Evolutionary conservation across 2,113 vertebrate species (phyloP).

Genomic region (Myotis davidii): DNA sequence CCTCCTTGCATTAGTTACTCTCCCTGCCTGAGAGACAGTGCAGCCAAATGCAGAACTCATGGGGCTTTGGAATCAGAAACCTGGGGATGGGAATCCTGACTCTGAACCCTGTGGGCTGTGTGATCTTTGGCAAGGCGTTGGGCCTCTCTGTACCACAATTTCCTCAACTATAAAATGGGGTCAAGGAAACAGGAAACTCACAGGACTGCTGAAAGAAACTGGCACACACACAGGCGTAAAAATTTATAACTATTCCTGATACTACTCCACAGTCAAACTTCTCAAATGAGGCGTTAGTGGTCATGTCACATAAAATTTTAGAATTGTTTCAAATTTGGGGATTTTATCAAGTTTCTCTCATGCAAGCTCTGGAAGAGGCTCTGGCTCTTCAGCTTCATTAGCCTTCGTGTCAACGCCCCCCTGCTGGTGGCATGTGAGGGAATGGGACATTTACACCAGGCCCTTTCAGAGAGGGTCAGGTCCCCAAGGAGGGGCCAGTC

Average conservation of each 20-base stretch:
- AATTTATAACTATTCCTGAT: slow-evolving; percentile 42
- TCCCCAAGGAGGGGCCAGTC: not conserved
- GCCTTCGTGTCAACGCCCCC: not conserved
- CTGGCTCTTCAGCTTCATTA: not conserved
- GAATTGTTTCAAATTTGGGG: slow-evolving; percentile 31
- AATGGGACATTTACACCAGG: not conserved
- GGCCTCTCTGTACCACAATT: not conserved
- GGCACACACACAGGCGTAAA: not conserved
- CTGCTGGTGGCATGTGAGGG: not conserved
- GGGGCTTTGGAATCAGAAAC: not conserved
- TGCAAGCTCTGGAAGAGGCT: slow-evolving; percentile 24
- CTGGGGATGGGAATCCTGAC: not conserved
- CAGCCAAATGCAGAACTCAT: not conserved
- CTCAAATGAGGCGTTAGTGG: not conserved
- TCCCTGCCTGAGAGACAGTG: not conserved
- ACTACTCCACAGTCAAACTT: not conserved
- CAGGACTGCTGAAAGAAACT: slow-evolving; percentile 4
- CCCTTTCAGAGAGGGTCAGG: not conserved
- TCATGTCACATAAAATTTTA: slow-evolving; percentile 48
- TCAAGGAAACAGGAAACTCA: not conserved
- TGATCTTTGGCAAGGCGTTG: not conserved
- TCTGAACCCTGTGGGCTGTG: not conserved
- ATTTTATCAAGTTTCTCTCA: slow-evolving; percentile 47
- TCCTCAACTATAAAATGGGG: not conserved
- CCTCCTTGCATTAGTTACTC: not conserved